These are phyloP conservation scores for Acrossocheilus wenchowensis DNA, from an alignment of 2,797 vertebrate species.

Conservation along the genomic window DNA sequence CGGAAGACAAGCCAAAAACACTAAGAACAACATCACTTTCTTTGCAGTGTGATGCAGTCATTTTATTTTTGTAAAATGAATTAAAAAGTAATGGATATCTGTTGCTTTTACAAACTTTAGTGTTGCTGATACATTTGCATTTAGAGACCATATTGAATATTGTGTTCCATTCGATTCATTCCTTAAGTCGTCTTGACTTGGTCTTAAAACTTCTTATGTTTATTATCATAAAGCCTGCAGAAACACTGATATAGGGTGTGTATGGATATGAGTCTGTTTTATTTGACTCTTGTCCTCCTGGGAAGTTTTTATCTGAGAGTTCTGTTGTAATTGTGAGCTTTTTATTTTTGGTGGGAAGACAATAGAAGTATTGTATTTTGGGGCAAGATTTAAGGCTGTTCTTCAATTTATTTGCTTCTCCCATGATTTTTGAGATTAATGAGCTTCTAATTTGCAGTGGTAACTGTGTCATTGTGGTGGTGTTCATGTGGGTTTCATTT, in stretches of 20 bases:
- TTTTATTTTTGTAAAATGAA: not conserved
- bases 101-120: no score
- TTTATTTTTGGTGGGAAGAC: not conserved
- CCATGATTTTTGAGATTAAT: not conserved
- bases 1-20: no score
- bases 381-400: not conserved
- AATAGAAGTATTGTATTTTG: not conserved
- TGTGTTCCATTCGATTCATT: no score
- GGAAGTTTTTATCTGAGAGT: not conserved
- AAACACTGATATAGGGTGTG: not conserved
- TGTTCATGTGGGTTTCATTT: not conserved
- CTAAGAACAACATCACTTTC: not conserved
- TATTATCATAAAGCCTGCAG: not conserved
- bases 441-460: not conserved
- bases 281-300: slow-evolving; percentile 5
- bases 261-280: not conserved
- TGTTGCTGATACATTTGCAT: no score
- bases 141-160: not conserved
- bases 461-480: no score
- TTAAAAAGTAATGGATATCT: not conserved
- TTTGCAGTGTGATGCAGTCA: not conserved
- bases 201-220: not conserved
- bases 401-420: not conserved
- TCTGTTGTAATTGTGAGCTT: not conserved
- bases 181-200: no score